These are phyloP conservation scores for Amphiprion clarkii DNA, from an alignment of 2,797 vertebrate genomes.

Conservation along the genomic window DNA sequence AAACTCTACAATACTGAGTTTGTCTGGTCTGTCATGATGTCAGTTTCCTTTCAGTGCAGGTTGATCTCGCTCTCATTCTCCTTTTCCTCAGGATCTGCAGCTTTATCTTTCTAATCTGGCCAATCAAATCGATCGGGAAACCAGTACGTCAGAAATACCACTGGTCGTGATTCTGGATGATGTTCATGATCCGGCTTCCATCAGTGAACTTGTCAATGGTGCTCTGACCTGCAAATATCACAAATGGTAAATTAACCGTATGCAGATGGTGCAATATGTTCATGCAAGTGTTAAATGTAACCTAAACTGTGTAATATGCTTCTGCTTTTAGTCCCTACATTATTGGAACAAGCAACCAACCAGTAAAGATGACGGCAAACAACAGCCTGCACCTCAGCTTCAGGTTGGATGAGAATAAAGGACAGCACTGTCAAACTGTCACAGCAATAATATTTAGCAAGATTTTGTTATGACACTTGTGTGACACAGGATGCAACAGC, in stretches of 20 bases:
- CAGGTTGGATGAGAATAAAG: constrained; percentile 84
- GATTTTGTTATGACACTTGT: background rate
- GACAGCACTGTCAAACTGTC: background rate
- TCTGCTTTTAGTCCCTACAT: constrained; percentile 91
- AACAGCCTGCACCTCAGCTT: constrained; percentile 97
- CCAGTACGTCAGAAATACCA: constrained; percentile 88
- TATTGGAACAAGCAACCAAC: constrained; percentile 98
- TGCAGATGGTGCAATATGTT: background rate
- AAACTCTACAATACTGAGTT: background rate
- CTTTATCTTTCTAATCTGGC: constrained; percentile 97
- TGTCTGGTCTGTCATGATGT: background rate
- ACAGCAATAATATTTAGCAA: background rate
- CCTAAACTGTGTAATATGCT: constrained; percentile 18
- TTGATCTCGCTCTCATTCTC: background rate
- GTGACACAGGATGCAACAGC: background rate
- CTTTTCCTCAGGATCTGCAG: constrained; percentile 90
- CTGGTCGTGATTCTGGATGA: constrained; percentile 96
- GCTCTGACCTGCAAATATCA: constrained; percentile 99
- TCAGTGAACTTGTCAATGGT: constrained; percentile 97
- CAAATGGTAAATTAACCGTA: constrained; percentile 90
- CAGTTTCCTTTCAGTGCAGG: background rate
- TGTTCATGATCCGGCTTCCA: constrained; percentile 91
- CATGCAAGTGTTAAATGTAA: background rate
- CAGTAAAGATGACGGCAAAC: constrained; percentile 97
- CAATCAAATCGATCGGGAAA: constrained; percentile 97